Evolutionary conservation across 2,888 invertebrate species (phyloP).

Genomic region (Hirtodrosophila histrioides): DNA sequence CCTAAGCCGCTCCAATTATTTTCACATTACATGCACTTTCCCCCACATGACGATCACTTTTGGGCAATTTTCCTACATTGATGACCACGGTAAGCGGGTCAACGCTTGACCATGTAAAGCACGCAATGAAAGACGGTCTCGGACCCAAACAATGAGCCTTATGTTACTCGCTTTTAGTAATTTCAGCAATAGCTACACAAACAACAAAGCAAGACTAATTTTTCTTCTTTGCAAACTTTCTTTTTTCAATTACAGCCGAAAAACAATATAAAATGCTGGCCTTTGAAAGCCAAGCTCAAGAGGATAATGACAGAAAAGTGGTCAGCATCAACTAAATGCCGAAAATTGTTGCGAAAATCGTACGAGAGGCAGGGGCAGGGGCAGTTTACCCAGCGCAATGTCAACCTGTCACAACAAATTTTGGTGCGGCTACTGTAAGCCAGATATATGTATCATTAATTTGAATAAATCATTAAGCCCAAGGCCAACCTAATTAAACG

Average conservation of each 20-base stretch:
- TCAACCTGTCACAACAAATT: conserved; percentile 10
- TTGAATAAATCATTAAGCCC: conserved; percentile 56
- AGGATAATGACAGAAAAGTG: conserved; percentile 18
- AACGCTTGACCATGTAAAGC: conserved; percentile 44
- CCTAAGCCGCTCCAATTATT: conserved; percentile 49
- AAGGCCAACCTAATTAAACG: conserved; percentile 54
- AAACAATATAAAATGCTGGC: conserved; percentile 25
- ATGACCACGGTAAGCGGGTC: conserved; percentile 24
- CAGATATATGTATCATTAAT: conserved; percentile 39
- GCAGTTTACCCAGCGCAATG: conserved; percentile 13
- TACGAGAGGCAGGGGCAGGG: neutral
- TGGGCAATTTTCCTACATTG: conserved; percentile 33
- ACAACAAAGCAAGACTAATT: conserved; percentile 37
- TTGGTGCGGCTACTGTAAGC: conserved; percentile 17
- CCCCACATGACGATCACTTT: conserved; percentile 30
- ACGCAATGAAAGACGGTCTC: conserved; percentile 33
- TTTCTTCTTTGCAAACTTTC: conserved; percentile 56
- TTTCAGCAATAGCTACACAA: conserved; percentile 16
- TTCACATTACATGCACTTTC: conserved; percentile 54
- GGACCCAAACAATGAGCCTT: conserved; percentile 49
- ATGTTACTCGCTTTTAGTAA: conserved; percentile 40
- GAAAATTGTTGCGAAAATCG: conserved; percentile 38
- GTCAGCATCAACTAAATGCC: conserved; percentile 23
- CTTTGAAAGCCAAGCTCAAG: conserved; percentile 15
- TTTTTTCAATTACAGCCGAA: conserved; percentile 58